phyloP scores from a whole-genome alignment of 2,888 invertebrate species.

The Plagodis dolabraria region DNA sequence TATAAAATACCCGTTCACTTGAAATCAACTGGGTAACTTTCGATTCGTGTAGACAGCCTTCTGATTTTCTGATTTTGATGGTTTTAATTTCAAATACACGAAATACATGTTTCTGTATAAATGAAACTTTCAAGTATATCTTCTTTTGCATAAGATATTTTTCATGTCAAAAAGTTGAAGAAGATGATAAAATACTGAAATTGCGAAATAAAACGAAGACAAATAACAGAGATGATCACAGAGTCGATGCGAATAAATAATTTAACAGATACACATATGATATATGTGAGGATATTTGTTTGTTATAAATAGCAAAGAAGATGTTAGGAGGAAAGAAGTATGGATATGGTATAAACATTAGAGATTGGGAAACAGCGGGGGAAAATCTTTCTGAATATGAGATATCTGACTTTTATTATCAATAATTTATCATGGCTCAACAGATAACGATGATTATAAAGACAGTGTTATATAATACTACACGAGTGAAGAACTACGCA shows the following conservation, averaged over 20 bases:
- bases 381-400: neutral
- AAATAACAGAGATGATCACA: conserved; percentile 41
- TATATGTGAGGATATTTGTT: conserved; percentile 72
- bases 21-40: too few relatives aligned
- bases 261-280: conserved; percentile 67
- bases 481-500: neutral
- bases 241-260: conserved; percentile 61
- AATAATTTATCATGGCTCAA: too few relatives aligned
- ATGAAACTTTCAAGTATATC: too few relatives aligned
- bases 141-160: too few relatives aligned
- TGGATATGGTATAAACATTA: conserved; percentile 45
- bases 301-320: conserved; percentile 52
- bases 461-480: neutral
- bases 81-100: too few relatives aligned
- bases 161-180: too few relatives aligned
- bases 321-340: conserved; percentile 11
- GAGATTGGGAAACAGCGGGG: neutral
- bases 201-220: conserved; percentile 37
- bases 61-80: too few relatives aligned
- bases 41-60: too few relatives aligned
- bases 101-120: too few relatives aligned
- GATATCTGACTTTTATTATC: neutral
- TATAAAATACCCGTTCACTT: too few relatives aligned
- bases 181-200: conserved; percentile 24
- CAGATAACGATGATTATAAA: neutral